phyloP scores from a whole-genome alignment of 2,888 invertebrate genomes.

The Dromius quadrimaculatus region DNA sequence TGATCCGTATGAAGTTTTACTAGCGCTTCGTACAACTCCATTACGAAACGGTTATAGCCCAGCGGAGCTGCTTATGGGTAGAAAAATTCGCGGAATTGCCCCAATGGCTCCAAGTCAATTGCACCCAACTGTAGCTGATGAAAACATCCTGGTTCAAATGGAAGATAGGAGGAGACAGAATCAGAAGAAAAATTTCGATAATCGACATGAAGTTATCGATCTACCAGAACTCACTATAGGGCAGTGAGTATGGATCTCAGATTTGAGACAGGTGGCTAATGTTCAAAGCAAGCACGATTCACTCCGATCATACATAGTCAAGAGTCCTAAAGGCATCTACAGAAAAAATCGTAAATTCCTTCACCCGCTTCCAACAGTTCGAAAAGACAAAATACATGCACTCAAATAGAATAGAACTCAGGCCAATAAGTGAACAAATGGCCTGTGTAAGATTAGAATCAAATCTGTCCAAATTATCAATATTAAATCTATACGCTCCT shows the following conservation, averaged over 20 bases:
- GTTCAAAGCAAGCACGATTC: slow-evolving; percentile 34
- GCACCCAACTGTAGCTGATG: slow-evolving; percentile 11
- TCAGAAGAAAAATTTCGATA: slow-evolving; percentile 54
- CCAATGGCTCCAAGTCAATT: slow-evolving; percentile 48
- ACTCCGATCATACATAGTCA: slow-evolving; percentile 49
- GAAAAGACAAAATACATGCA: too few relatives aligned
- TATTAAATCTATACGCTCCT: too few relatives aligned
- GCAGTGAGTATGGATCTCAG: slow-evolving; percentile 57
- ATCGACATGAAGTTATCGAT: slow-evolving; percentile 52
- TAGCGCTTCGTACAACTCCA: slow-evolving; percentile 56
- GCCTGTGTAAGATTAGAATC: too few relatives aligned
- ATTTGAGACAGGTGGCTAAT: slow-evolving; percentile 53
- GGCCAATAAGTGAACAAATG: too few relatives aligned
- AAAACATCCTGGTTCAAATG: slow-evolving; percentile 32
- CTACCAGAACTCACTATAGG: slow-evolving; percentile 51
- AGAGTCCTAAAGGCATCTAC: slow-evolving; percentile 35
- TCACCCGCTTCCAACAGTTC: slow-evolving; percentile 1
- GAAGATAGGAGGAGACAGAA: slow-evolving; percentile 49
- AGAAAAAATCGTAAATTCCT: slow-evolving; percentile 13
- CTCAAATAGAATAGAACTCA: too few relatives aligned
- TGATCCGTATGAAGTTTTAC: slow-evolving; percentile 56
- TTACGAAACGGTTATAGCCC: slow-evolving; percentile 57
- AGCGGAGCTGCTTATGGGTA: slow-evolving; percentile 58
- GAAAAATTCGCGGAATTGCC: slow-evolving; percentile 55
- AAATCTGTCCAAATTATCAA: too few relatives aligned